Percentiles rank a stretch among this genome's conserved stretches.
These are phyloP conservation scores for Strigamia maritima DNA, from an alignment of 2,888 invertebrate genomes.

Conservation along the genomic window DNA sequence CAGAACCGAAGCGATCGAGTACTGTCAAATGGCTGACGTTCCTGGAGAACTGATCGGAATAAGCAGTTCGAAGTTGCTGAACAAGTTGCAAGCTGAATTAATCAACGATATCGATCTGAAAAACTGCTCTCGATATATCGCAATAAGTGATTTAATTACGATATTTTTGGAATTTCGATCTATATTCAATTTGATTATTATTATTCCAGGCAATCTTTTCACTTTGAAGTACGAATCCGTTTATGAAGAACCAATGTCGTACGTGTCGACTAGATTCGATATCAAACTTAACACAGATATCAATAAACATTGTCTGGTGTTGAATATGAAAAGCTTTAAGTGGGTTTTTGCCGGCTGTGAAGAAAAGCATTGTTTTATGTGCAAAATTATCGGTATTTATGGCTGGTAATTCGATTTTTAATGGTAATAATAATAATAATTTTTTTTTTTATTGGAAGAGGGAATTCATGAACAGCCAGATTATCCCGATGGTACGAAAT, in stretches of 20 bases:
- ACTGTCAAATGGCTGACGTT: neutral
- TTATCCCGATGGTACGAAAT: neutral
- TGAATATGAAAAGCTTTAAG: neutral
- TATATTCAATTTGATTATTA: too few species aligned
- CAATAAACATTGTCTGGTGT: neutral
- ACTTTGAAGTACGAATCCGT: neutral
- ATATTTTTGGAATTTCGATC: neutral
- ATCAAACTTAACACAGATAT: neutral
- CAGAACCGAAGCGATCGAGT: neutral
- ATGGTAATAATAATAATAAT: neutral
- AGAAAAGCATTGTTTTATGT: neutral
- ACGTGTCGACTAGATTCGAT: neutral
- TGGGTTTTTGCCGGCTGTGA: neutral
- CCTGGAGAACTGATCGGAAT: neutral
- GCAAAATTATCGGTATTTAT: neutral
- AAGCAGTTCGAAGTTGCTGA: neutral
- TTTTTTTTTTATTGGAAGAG: neutral
- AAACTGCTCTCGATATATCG: neutral
- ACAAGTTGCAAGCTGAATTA: neutral
- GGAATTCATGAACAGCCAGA: neutral
- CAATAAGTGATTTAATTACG: neutral
- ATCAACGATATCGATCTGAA: neutral
- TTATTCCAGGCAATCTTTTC: neutral
- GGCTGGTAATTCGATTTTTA: too few species aligned
- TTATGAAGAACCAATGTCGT: neutral